These are phyloP conservation scores for Oryzias melastigma DNA, from an alignment of 2,113 vertebrate species.

Conservation along the genomic window DNA sequence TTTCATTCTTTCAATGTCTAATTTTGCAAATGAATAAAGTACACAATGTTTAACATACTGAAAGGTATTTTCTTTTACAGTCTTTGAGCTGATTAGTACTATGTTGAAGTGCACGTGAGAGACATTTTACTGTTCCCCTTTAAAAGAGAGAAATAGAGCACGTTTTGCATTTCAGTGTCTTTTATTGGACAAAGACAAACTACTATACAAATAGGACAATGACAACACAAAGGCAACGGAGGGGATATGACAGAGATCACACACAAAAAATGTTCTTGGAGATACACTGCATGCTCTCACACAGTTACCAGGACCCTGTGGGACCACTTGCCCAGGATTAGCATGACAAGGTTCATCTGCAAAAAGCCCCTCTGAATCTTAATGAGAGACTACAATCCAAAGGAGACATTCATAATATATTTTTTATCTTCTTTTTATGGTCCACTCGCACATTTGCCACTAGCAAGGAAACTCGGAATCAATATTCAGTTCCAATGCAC, in stretches of 20 bases:
- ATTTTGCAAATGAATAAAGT: no score
- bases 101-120: no score
- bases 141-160: slow-evolving; percentile 26
- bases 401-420: slow-evolving; percentile 68
- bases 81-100: no score
- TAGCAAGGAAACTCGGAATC: slow-evolving; percentile 73
- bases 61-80: no score
- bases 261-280: slow-evolving; percentile 31
- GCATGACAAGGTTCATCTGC: slow-evolving; percentile 65
- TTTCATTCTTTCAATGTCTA: no score
- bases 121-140: slow-evolving; percentile 3
- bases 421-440: slow-evolving; percentile 65
- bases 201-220: slow-evolving; percentile 58
- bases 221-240: slow-evolving; percentile 55
- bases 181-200: slow-evolving; percentile 58
- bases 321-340: slow-evolving; percentile 70
- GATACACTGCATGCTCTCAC: slow-evolving; percentile 34
- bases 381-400: slow-evolving; percentile 60
- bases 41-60: no score
- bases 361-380: slow-evolving; percentile 55
- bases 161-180: slow-evolving; percentile 17
- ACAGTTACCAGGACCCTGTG: slow-evolving; percentile 52
- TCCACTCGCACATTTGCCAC: slow-evolving; percentile 65
- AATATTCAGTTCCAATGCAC: slow-evolving; percentile 64
- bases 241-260: slow-evolving; percentile 55